Evolutionary conservation across 2,113 vertebrate genomes (phyloP).

Genomic region (Taurulus bubalis): DNA sequence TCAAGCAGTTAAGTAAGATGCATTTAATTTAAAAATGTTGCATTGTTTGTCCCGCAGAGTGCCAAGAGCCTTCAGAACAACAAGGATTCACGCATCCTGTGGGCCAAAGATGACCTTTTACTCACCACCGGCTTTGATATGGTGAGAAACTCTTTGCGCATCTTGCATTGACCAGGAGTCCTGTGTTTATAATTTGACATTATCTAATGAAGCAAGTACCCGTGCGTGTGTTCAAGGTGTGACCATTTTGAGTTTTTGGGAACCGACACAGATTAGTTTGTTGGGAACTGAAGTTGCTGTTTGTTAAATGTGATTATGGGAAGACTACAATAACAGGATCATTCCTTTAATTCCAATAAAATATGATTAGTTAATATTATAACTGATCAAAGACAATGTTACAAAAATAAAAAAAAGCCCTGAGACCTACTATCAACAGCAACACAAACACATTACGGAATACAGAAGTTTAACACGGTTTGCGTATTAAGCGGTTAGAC

Average conservation of each 20-base stretch:
- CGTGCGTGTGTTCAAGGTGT: not conserved
- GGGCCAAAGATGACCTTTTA: conserved; percentile 87
- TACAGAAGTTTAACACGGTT: not conserved
- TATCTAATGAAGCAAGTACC: not conserved
- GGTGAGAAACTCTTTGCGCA: conserved; percentile 80
- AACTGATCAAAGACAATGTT: not conserved
- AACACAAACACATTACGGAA: not conserved
- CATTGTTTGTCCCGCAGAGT: conserved; percentile 80
- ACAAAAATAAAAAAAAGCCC: not conserved
- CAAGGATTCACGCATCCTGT: conserved; percentile 89
- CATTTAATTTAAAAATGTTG: not conserved
- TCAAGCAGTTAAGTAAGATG: not conserved
- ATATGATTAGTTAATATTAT: not conserved
- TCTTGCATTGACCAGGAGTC: not conserved
- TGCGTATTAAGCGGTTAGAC: not conserved
- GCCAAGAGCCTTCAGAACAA: conserved; percentile 85
- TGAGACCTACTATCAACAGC: not conserved
- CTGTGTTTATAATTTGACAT: not conserved
- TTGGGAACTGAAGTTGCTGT: not conserved
- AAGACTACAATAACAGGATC: not conserved
- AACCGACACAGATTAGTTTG: not conserved
- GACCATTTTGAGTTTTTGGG: not conserved
- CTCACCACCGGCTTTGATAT: conserved; percentile 92
- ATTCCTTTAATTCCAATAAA: not conserved
- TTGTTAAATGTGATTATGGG: not conserved